Conservation (phyloP, 2,888 invertebrate species). For the Abrostola triplasia region DNA sequence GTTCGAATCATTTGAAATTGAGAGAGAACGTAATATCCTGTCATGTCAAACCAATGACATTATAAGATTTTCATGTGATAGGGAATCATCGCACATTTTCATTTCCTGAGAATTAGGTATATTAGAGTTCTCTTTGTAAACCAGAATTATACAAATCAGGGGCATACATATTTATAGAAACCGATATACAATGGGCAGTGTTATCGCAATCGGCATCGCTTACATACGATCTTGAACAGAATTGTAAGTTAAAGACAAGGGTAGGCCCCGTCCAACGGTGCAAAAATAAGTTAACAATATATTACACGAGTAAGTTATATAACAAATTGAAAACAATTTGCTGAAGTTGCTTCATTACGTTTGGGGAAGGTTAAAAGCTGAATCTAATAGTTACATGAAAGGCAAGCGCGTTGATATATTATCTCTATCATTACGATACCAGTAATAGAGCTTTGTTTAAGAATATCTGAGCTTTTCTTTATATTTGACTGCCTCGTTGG, state of each 20-base stretch:
- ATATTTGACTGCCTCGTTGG: too few species aligned
- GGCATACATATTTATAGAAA: neutral
- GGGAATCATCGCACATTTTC: neutral
- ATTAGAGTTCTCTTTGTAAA: neutral
- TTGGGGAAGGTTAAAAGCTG: too few species aligned
- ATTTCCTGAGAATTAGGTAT: neutral
- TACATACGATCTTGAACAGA: neutral
- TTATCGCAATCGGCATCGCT: constrained; percentile 1
- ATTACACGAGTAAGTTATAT: too few species aligned
- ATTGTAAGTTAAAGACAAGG: constrained; percentile 4
- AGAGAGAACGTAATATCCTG: constrained; percentile 41
- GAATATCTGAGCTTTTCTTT: too few species aligned
- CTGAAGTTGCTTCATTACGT: too few species aligned
- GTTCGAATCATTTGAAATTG: constrained; percentile 23
- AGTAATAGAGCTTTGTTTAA: too few species aligned
- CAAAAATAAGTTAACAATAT: neutral
- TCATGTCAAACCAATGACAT: constrained; percentile 23
- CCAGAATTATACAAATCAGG: neutral
- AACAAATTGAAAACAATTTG: too few species aligned
- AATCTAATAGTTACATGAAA: too few species aligned
- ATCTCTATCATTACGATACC: too few species aligned
- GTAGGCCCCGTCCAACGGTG: neutral
- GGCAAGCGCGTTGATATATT: too few species aligned
- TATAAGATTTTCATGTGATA: constrained; percentile 23
- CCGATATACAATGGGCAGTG: constrained; percentile 4